Evolutionary conservation across 1,140 invertebrate species (phyloP).

Genomic region (Meloidogyne hapla): DNA sequence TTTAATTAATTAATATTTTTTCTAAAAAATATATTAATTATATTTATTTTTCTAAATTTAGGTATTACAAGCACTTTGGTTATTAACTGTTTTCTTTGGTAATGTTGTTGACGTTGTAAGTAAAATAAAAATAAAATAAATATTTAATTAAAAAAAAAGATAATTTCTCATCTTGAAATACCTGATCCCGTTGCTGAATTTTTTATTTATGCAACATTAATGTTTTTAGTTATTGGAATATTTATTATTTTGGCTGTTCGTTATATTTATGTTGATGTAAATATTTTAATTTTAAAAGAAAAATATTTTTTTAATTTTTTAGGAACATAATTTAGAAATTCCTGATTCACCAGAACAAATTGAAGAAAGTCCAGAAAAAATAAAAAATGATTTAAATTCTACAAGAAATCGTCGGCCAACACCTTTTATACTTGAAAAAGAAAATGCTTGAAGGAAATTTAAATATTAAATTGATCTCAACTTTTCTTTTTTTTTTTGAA

Average conservation of each 20-base stretch:
- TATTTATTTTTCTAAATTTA: not conserved
- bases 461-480: not conserved
- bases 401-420: not conserved
- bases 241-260: conserved; percentile 30
- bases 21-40: not conserved
- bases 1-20: too few species aligned
- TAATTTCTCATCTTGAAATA: conserved; percentile 53
- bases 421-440: conserved; percentile 19
- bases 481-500: not conserved
- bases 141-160: conserved; percentile 27
- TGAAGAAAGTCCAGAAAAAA: conserved; percentile 9
- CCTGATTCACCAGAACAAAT: conserved; percentile 18
- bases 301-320: conserved; percentile 6
- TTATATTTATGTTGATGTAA: conserved; percentile 34
- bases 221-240: conserved; percentile 55
- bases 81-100: conserved; percentile 61
- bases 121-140: not conserved
- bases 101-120: conserved; percentile 47
- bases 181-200: conserved; percentile 58
- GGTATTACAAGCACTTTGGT: conserved; percentile 57
- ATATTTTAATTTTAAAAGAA: not conserved
- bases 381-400: not conserved
- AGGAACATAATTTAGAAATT: conserved; percentile 27
- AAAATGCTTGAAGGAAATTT: conserved; percentile 11
- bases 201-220: conserved; percentile 59